phyloP scores from a whole-genome alignment of 2,888 invertebrate genomes.

The Callosobruchus maculatus region DNA sequence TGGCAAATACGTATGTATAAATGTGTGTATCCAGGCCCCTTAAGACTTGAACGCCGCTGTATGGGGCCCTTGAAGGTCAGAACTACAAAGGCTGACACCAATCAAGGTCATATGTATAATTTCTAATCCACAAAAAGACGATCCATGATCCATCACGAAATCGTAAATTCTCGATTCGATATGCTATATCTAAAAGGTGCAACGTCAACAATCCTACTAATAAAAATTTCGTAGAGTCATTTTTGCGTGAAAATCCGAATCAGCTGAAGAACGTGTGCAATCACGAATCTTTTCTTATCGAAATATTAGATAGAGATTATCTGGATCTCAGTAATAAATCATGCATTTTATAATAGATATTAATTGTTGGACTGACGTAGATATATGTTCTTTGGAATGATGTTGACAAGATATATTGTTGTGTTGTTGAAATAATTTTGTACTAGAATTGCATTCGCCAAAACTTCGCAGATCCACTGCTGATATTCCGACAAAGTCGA shows the following conservation, averaged over 20 bases:
- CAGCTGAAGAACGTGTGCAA: not conserved
- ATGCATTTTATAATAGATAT: not conserved
- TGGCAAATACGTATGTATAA: no score
- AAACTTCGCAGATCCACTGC: no score
- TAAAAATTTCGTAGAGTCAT: not conserved
- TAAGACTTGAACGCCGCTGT: no score
- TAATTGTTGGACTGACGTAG: no score
- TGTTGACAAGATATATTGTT: not conserved
- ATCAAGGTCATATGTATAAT: no score
- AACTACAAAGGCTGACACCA: no score
- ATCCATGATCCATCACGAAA: no score
- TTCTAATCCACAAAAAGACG: no score
- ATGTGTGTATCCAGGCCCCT: no score
- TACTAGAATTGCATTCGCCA: no score
- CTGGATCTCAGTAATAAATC: not conserved
- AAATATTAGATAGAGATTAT: not conserved
- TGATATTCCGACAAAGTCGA: no score
- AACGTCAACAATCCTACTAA: not conserved
- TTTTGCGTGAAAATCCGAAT: not conserved
- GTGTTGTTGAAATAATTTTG: not conserved
- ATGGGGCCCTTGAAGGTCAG: no score
- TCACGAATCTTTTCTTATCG: not conserved
- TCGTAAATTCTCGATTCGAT: not conserved
- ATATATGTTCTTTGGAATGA: not conserved
- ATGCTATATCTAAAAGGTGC: not conserved